Evolutionary conservation across 2,888 invertebrate species (phyloP), one percentile per base, ranked within the genome.

Genomic region (Poecilobothrus nobilitatus): DNA sequence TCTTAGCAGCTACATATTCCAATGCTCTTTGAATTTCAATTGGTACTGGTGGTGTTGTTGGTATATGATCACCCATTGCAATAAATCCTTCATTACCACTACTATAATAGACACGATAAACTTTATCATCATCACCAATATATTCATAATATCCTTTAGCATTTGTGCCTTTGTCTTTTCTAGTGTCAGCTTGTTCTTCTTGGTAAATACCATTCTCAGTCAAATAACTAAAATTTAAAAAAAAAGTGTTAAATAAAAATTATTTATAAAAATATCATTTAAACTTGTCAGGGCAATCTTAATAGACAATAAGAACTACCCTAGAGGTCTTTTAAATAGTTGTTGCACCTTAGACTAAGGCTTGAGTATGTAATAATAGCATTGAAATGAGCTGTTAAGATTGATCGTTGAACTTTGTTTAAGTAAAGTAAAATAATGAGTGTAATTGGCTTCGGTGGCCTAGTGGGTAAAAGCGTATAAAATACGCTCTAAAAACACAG

Each of bases 21-120:
- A 91, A 82, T 18, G 90, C 89, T 75, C 86, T 88, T 74, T 88
- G 88, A 74, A 91, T 90, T 74, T 87, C 89, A 71, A 87, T 87
- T 33, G 90, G 90, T 69, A 87, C 87, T 63, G 90, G 90, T 0
- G 90, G 90, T 21, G 90, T 86, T 12, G 90, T 90, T 1, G 90
- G 91, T 66, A 91, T 82, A 79, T 91, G 91, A 6, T 87, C 89
- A 6, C 90, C 81, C 74, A 76, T 76, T 61, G 85, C 81, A 70
- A 82, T 74, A 74, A 84, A 85, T 15, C 85, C 85, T 68, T 84
- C 82, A 74, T 86, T 84, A 73, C 85, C 86, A 70, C 86, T 85
- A 68, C 82, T 81, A 74, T 86, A 86, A 69, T 82, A 81, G 22
- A 86, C 82, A 33, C 81, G 80, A 74, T 86, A 84, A 18, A 83